Evolutionary conservation across 2,113 vertebrate genomes (phyloP), one percentile per base, ranked within the genome.

Genomic region (Circaetus cinerascens): DNA sequence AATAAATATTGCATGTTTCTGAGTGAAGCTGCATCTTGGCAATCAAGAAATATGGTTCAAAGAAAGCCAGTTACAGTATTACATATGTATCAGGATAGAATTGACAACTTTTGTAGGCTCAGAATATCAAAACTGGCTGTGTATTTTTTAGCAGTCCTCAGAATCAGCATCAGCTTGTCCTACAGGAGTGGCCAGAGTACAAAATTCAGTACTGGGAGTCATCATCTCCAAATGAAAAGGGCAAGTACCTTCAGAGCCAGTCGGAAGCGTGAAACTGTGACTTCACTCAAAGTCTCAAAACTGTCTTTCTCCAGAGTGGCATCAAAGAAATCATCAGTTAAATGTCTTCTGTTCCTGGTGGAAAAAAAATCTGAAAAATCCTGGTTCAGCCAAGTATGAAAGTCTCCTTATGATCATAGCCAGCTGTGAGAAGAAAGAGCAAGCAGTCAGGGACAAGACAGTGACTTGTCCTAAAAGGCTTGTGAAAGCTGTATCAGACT

Each of bases 1-100:
- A n/a, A 41, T 27, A 25, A 14, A 23, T 51, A 51, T 3, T 38
- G 9, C 5, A 2, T 34, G 19, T 78, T 86, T 76, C 30, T 11
- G 9, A 80, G 18, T 72, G 43, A 62, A 72, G 22, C 22, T 80
- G 29, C 20, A 38, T 34, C 45, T 77, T 77, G 38, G 32, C 51
- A 88, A 15, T 56, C 4, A 38, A 55, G n/a, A 75, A 72, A n/a
- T 25, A 29, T 0, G 3, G 12, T 64, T 93, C 29, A 55, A 36
- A 53, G 45, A 34, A 66, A 60, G n/a, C 14, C 29, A 68, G 22
- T 53, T 63, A 26, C 0, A 15, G 25, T 23, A 27, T 57, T 85
- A 34, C 5, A 34, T 26, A 16, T 5, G 0, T 57, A 41, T 1
- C 4, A 14, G 29, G 15, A 15, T 8, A 63, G 46, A 38, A 25